Percentiles rank a stretch among this genome's conserved stretches.
These are phyloP conservation scores for Drosophila imparisetae DNA, from an alignment of 2,888 invertebrate species.

Conservation along the genomic window DNA sequence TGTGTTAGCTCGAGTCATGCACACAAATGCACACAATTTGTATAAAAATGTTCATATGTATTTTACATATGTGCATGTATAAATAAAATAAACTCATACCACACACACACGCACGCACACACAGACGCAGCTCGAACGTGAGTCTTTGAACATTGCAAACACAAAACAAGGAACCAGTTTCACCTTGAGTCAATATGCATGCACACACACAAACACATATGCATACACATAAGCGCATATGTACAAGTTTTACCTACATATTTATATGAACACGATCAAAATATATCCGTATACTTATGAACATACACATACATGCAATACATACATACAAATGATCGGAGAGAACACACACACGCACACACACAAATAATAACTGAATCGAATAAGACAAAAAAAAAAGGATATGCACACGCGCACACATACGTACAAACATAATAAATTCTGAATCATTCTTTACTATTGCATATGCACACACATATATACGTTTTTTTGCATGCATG, in stretches of 20 bases:
- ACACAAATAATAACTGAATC: slow-evolving; percentile 10
- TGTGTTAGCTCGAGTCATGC: slow-evolving; percentile 22
- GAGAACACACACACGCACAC: slow-evolving; percentile 6
- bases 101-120: slow-evolving; percentile 4
- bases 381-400: slow-evolving; percentile 13
- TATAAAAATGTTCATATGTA: slow-evolving; percentile 23
- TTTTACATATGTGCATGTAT: slow-evolving; percentile 16
- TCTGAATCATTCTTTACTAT: slow-evolving; percentile 11
- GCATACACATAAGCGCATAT: slow-evolving; percentile 9
- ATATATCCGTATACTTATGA: slow-evolving; percentile 17
- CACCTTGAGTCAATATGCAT: slow-evolving; percentile 68
- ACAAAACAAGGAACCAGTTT: slow-evolving; percentile 79
- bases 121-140: slow-evolving; percentile 74
- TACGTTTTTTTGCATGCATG: not conserved
- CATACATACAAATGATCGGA: slow-evolving; percentile 1
- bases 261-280: slow-evolving; percentile 35
- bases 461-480: not conserved
- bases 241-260: slow-evolving; percentile 13
- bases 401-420: slow-evolving; percentile 13
- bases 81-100: slow-evolving; percentile 69
- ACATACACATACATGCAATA: slow-evolving; percentile 9
- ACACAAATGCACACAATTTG: slow-evolving; percentile 28
- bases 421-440: slow-evolving; percentile 5
- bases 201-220: slow-evolving; percentile 24
- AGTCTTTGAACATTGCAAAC: slow-evolving; percentile 77